Evolutionary conservation across 1,140 invertebrate species (phyloP), one percentile per base, ranked within the genome.

Genomic region (Thalassaphorura encarpata): DNA sequence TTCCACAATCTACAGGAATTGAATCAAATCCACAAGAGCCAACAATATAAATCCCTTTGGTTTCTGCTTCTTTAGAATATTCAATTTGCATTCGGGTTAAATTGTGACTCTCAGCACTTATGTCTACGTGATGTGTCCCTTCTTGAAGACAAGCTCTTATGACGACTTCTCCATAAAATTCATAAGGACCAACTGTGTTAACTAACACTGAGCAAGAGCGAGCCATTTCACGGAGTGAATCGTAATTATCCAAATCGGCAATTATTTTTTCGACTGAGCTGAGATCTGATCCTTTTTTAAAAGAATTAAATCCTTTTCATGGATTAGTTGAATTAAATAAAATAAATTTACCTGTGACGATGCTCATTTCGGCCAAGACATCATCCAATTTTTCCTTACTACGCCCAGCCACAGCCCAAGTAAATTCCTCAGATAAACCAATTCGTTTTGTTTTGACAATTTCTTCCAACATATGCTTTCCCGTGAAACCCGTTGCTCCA

Each of bases 171-270:
- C 94, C 94, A 73, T 82, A 89, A 67, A 90, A 83, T 42, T 83
- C 76, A 71, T 90, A 97, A 33, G 90, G 91, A 1, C 91, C 92
- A 60, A 87, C 86, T 73, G 85, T 89, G 69, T 92, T 96, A 0
- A 92, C 74, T 15, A 97, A 62, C 2, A 92, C 76, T 66, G 77
- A 82, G 2, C 83, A 77, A 66, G 80, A 75, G 48, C 75, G 69
- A 52, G 87, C 83, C 87, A 96, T 93, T 43, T 77, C 73, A 23
- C 75, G 68, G 3, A 96, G 67, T 0, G 85, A 87, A 5, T 79
- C 70, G 55, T 81, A 73, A 71, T 89, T 80, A 21, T 76, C 75
- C 1, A 89, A 72, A 70, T 96, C 87, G 6, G 88, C 89, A 49
- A 87, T 71, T 19, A 94, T 78, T 5, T 85, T 74, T 40, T 79